These are phyloP conservation scores for Ptilorrhoa leucosticta DNA, from an alignment of 2,113 vertebrate species.

Conservation along the genomic window DNA sequence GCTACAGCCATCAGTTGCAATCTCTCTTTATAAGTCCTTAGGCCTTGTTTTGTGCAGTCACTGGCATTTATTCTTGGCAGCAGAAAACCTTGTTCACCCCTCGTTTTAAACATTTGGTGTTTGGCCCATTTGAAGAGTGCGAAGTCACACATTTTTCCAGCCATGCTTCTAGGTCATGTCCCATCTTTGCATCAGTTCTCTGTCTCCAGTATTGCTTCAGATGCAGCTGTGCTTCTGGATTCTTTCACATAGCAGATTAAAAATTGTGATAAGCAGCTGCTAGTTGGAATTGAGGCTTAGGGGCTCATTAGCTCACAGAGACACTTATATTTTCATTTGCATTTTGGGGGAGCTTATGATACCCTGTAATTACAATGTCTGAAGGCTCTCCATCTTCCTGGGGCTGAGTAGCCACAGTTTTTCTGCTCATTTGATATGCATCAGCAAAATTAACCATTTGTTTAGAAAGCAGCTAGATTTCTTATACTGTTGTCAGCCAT, in stretches of 20 bases:
- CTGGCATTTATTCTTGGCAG: background rate
- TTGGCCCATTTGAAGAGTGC: background rate
- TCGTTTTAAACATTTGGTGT: background rate
- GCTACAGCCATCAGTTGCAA: background rate
- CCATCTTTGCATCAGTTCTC: background rate
- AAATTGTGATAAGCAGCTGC: background rate
- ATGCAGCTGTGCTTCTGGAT: background rate
- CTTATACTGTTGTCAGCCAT: background rate
- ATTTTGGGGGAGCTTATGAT: background rate
- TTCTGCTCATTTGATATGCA: background rate
- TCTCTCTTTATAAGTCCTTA: background rate
- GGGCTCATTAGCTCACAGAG: background rate
- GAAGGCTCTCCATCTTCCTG: background rate
- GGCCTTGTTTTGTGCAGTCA: background rate
- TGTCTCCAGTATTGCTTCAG: background rate
- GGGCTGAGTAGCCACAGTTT: background rate
- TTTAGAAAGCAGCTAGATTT: background rate
- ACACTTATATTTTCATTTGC: background rate
- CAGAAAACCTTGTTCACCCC: background rate
- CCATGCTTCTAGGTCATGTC: background rate
- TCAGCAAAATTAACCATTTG: background rate
- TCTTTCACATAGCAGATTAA: background rate
- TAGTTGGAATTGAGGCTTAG: background rate
- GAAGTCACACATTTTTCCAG: background rate
- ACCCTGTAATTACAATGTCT: background rate